These are phyloP conservation scores for Piaya cayana DNA, from an alignment of 2,113 vertebrate species.

Conservation along the genomic window DNA sequence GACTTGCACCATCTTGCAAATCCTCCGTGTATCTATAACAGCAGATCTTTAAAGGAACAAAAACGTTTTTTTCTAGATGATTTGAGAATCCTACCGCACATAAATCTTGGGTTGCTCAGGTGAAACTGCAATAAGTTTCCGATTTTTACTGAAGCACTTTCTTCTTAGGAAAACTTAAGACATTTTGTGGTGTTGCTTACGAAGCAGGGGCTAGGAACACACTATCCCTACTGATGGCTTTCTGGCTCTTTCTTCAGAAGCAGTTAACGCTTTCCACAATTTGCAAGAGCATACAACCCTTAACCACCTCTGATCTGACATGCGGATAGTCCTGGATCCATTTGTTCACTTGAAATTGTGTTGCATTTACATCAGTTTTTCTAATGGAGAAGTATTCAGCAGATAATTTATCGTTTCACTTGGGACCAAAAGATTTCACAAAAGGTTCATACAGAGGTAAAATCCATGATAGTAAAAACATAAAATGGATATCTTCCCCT, in stretches of 20 bases:
- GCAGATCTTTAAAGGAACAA: neutral
- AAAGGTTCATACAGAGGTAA: neutral
- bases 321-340: neutral
- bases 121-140: neutral
- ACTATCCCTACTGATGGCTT: neutral
- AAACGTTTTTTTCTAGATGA: neutral
- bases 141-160: neutral
- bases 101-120: neutral
- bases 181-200: neutral
- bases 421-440: neutral
- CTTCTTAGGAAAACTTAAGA: neutral
- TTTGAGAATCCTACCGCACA: neutral
- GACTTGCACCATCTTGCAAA: neutral
- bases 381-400: neutral
- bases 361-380: neutral
- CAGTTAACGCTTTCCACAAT: neutral
- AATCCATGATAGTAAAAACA: neutral
- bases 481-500: neutral
- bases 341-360: neutral
- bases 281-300: neutral
- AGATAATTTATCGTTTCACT: neutral
- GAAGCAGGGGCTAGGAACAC: neutral
- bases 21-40: neutral
- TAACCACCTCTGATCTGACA: neutral
- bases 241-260: neutral